A percentile compares a stretch with the other conserved stretches of the same genome.
Conservation (phyloP, 2,888 invertebrate genomes). For the Acanthosoma haemorrhoidale region DNA sequence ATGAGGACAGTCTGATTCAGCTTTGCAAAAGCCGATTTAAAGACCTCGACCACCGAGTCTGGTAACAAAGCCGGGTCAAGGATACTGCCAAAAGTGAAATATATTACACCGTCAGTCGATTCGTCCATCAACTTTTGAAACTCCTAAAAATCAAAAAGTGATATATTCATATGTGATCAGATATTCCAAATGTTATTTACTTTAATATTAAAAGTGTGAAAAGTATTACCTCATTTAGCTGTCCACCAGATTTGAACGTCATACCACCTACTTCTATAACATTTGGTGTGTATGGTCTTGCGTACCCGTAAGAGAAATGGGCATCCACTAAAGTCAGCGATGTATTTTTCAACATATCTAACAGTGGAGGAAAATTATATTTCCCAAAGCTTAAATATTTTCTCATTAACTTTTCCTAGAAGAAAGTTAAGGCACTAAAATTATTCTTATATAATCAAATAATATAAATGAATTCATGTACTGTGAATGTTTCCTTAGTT, state of each 20-base stretch:
- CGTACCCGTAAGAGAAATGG: conserved; percentile 49
- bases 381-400: conserved; percentile 29
- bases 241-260: conserved; percentile 48
- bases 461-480: no score
- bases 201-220: conserved; percentile 6
- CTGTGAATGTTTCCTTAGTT: no score
- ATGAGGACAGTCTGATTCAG: conserved; percentile 60
- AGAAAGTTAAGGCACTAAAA: not conserved
- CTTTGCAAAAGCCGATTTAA: conserved; percentile 54
- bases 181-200: no score
- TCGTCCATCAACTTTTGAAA: conserved; percentile 52
- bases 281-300: conserved; percentile 48
- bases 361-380: conserved; percentile 26
- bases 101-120: conserved; percentile 53
- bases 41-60: conserved; percentile 49
- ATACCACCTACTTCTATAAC: conserved; percentile 54
- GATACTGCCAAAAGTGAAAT: conserved; percentile 58
- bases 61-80: conserved; percentile 53
- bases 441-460: no score
- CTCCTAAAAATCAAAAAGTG: conserved; percentile 47
- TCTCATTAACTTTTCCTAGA: conserved; percentile 24
- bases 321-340: conserved; percentile 51
- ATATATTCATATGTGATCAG: no score
- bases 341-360: conserved; percentile 44
- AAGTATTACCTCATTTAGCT: conserved; percentile 39